Evolutionary conservation across 2,113 vertebrate genomes (phyloP).

Genomic region (Carlito syrichta): DNA sequence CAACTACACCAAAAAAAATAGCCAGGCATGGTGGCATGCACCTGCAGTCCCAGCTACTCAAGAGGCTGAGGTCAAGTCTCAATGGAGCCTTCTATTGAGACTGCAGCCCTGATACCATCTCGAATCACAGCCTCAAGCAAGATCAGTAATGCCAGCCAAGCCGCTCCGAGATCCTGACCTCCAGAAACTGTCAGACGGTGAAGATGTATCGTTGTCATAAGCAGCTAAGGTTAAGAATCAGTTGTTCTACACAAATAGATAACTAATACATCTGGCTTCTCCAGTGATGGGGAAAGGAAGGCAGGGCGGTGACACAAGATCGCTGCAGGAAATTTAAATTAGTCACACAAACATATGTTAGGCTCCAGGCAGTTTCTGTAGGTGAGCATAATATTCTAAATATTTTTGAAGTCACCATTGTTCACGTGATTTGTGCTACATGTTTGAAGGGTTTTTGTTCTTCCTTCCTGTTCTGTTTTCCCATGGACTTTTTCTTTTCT

Average conservation of each 20-base stretch:
- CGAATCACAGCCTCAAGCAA: neutral
- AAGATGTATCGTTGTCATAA: neutral
- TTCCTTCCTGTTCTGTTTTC: too few relatives aligned
- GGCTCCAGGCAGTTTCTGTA: neutral
- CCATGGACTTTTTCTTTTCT: neutral
- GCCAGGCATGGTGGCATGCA: too few relatives aligned
- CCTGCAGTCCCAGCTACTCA: too few relatives aligned
- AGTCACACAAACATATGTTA: neutral
- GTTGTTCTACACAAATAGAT: neutral
- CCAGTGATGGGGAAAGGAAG: accelerated
- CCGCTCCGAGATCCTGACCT: neutral
- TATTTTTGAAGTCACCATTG: too few relatives aligned
- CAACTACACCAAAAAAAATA: too few relatives aligned
- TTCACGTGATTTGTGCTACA: too few relatives aligned
- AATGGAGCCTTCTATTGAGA: neutral
- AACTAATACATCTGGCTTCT: neutral
- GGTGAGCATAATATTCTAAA: neutral
- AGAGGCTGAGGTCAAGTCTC: too few relatives aligned
- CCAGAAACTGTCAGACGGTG: neutral
- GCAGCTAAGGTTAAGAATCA: neutral
- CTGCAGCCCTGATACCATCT: neutral
- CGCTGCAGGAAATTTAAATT: neutral
- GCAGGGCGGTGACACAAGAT: neutral
- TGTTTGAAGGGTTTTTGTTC: too few relatives aligned
- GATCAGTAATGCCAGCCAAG: neutral